Conservation (phyloP, 2,113 vertebrate genomes). For the Romanogobio albipinnatus region DNA sequence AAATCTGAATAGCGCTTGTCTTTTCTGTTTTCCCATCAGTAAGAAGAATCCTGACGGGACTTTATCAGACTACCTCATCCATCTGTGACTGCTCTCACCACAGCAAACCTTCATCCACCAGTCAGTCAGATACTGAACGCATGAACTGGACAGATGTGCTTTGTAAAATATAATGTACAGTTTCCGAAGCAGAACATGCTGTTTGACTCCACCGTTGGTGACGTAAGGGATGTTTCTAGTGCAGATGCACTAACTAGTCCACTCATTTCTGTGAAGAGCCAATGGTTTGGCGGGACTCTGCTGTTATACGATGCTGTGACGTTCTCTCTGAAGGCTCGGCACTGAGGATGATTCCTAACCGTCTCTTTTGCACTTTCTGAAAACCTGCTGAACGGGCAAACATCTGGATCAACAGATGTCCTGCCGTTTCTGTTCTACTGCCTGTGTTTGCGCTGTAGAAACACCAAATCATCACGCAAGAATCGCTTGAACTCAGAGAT, state of each 20-base stretch:
- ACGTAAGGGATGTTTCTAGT: neutral
- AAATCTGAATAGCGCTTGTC: neutral
- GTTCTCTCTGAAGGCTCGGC: slow-evolving; percentile 26
- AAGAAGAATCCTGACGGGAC: slow-evolving; percentile 62
- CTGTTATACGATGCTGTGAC: slow-evolving; percentile 27
- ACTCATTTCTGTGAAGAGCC: slow-evolving; percentile 13
- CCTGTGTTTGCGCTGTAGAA: slow-evolving; percentile 23
- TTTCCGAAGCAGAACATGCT: neutral
- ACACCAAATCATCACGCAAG: slow-evolving; percentile 8
- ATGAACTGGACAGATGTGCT: no score
- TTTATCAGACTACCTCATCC: slow-evolving; percentile 76
- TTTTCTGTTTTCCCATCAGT: slow-evolving; percentile 60
- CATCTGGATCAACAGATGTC: slow-evolving; percentile 10
- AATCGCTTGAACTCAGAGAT: neutral
- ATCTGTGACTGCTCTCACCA: slow-evolving; percentile 58
- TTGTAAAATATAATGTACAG: neutral
- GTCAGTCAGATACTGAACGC: neutral
- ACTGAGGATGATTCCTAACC: neutral
- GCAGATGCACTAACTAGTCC: neutral
- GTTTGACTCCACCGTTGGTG: neutral
- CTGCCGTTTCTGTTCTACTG: slow-evolving; percentile 32
- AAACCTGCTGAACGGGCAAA: slow-evolving; percentile 45
- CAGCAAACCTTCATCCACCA: neutral
- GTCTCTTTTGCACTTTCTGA: slow-evolving; percentile 55
- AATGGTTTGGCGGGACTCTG: neutral